Conservation (phyloP, 2,113 vertebrate species). For the Sylvietta virens region DNA sequence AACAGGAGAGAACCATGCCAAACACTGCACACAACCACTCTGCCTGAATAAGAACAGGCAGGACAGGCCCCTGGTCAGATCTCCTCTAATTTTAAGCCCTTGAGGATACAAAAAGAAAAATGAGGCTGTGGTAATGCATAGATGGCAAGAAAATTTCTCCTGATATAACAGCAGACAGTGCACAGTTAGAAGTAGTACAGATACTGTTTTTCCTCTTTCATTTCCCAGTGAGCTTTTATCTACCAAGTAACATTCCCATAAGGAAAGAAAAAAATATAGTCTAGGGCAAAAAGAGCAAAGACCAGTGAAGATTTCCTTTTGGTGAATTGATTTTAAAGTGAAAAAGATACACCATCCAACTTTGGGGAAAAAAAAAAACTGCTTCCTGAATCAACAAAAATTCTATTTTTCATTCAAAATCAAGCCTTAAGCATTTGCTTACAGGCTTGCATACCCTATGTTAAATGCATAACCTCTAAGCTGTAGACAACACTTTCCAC, state of each 20-base stretch:
- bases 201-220: not conserved
- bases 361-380: not conserved
- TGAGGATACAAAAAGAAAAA: not conserved
- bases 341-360: not conserved
- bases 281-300: not conserved
- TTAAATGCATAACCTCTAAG: not conserved
- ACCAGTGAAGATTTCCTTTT: not conserved
- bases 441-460: not conserved
- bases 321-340: not conserved
- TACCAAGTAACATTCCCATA: not conserved
- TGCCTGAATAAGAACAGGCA: not conserved
- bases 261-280: not conserved
- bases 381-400: not conserved
- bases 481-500: not conserved
- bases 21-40: not conserved
- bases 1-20: fast-evolving
- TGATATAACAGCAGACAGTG: not conserved
- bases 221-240: not conserved
- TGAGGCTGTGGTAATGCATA: not conserved
- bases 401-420: not conserved
- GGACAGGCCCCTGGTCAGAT: too few relatives aligned
- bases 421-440: not conserved
- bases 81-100: not conserved
- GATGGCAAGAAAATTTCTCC: not conserved
- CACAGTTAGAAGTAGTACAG: not conserved